Base-by-base conservation (phyloP, 2,797 vertebrate species). In the Tenualosa ilisha region DNA sequence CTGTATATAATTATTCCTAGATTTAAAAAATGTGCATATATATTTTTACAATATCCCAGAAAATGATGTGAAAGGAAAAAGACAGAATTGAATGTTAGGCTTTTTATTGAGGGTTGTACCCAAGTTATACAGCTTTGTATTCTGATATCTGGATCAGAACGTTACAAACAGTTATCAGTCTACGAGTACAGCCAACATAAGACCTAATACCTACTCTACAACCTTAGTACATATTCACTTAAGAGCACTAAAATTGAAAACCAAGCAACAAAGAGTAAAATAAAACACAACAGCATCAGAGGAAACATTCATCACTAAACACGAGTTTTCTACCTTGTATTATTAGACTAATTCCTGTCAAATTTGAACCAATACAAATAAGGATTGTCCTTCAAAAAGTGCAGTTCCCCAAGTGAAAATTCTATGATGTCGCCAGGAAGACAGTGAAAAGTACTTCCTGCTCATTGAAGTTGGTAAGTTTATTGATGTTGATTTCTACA, bases 381-480 rank as follows among this genome's bases (percentile, higher is more conserved):
- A 96, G 94, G 96, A 96, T 96, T 96, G 96, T 96, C 96, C 95
- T 96, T 96, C 95, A 95, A 95, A 96, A 96, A 96, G 95, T 96
- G 96, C 96, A 95, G 94, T 94, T 94, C 91, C 93, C 94, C 93
- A 95, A 93, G 94, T 93, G 93, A 95, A 94, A 95, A 94, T 93
- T 93, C 93, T 94, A 89, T 87, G 93, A 94, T 93, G 91, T 94
- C 91, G 91, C 90, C 87, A 95, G 95, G 95, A 96, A 96, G 94
- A 96, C 94, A 9, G 93, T 90, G 94, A 93, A 93, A 94, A 93
- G 91, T 93, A 91, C 91, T 89, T 90, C 93, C 93, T 92, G 93
- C 93, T 93, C 85, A 75, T 85, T 92, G 83, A 82, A 89, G 90
- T 93, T 92, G 91, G 92, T 90, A 89, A 89, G 90, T 79, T 94